Base-by-base conservation (phyloP, 2,113 vertebrate genomes). In the Bolborhynchus lineola region DNA sequence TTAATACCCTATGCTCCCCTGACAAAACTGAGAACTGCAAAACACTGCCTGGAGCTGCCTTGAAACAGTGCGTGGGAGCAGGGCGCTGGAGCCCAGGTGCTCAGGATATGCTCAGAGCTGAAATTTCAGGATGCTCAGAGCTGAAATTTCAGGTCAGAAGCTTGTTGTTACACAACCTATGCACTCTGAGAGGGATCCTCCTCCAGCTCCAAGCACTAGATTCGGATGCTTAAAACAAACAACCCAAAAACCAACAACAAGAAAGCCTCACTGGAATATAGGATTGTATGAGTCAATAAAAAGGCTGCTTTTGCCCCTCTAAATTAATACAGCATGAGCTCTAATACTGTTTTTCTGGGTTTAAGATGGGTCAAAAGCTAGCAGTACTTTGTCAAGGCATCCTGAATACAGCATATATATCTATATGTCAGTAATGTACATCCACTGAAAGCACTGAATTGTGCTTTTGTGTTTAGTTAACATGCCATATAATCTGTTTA, bases 71-170 rank as follows among this genome's bases (percentile, higher is more conserved):
- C 1, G 10, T 65, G 62, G 68, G 77, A 83, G 82, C 41, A 25
- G 41, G 28, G 46, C 3, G 4, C 4, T 7, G 37, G n/a, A 81
- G 47, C 86, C 17, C 29, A 49, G 84, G 69, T 52, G 39, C 20
- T 42, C 1, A 0, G 42, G 60, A 28, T 68, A 53, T 0, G 26
- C 80, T 84, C 2, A 10, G 35, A 91, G 65, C 83, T 65, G 78
- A 82, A 87, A 94, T 90, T 92, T 67, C 89, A 57, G 83, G 86
- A 53, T 0, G 26, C 80, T 84, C 2, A 10, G 35, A 91, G 65
- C 83, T 65, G 78, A 82, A 87, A 94, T 87, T 92, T 67, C 89
- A 57, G 83, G 86, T 78, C 96, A 91, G 78, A 81, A 93, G 35
- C 81, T 84, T 0, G 0, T 42, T 79, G 31, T 95, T 89, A 82